phyloP scores from a whole-genome alignment of 2,797 vertebrate genomes.

The Merluccius polli region DNA sequence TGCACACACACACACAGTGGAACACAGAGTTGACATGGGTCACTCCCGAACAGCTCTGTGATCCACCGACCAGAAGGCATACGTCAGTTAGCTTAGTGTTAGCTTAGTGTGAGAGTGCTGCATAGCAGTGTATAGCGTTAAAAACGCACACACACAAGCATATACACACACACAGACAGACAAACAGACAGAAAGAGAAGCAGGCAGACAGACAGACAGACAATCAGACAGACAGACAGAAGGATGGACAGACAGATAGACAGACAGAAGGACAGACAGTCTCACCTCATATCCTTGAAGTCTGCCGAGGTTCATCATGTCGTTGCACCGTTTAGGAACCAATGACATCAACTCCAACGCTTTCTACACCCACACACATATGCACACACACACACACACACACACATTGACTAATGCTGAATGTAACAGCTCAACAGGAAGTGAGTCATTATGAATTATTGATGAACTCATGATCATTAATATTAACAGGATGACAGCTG shows the following conservation, averaged over 20 bases:
- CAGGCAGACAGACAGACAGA: neutral
- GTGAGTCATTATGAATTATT: too few relatives aligned
- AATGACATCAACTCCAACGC: conserved; percentile 94
- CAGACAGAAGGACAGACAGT: neutral
- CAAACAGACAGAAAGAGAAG: neutral
- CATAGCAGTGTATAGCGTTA: too few relatives aligned
- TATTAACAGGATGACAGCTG: too few relatives aligned
- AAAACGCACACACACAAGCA: too few relatives aligned
- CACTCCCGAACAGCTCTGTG: too few relatives aligned
- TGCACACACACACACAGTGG: conserved; percentile 50
- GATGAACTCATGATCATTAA: too few relatives aligned
- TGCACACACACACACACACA: conserved; percentile 1
- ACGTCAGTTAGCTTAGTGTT: too few relatives aligned
- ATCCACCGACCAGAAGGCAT: too few relatives aligned
- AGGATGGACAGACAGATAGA: neutral
- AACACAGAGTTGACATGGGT: too few relatives aligned
- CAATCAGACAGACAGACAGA: neutral
- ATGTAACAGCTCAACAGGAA: too few relatives aligned
- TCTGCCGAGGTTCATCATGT: conserved; percentile 98
- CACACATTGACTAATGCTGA: too few relatives aligned
- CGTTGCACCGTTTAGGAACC: conserved; percentile 97
- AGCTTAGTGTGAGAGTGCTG: too few relatives aligned
- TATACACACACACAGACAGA: neutral
- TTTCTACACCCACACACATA: conserved; percentile 75
- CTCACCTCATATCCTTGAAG: conserved; percentile 95